A percentile compares a stretch with the other conserved stretches of the same genome.
phyloP scores from a whole-genome alignment of 2,888 invertebrate genomes.

The Diadegma fenestrale region DNA sequence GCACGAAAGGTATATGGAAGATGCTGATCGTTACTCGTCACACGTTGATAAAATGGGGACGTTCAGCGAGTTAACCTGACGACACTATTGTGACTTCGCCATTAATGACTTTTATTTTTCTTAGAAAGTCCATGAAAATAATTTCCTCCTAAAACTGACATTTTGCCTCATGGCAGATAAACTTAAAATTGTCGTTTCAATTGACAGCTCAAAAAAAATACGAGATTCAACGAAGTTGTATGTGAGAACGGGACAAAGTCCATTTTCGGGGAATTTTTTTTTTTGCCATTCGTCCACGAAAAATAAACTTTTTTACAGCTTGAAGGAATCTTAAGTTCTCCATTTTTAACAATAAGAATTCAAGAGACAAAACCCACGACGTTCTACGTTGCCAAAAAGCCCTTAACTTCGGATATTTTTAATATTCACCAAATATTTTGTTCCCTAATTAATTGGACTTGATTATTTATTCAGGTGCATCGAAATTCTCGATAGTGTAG shows the following conservation, averaged over 20 bases:
- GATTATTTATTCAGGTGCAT: not conserved
- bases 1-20: too few relatives aligned
- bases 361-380: not conserved
- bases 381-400: not conserved
- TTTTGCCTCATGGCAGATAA: not conserved
- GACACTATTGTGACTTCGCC: not conserved
- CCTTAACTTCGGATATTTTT: not conserved
- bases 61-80: not conserved
- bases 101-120: not conserved
- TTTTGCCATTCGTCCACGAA: not conserved
- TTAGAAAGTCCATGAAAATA: too few relatives aligned
- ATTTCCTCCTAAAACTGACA: too few relatives aligned
- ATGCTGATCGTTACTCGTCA: too few relatives aligned
- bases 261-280: not conserved
- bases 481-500: not conserved
- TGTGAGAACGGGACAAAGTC: not conserved
- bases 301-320: not conserved
- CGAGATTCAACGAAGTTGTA: not conserved
- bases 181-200: not conserved
- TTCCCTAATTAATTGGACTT: not conserved
- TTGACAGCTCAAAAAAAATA: not conserved
- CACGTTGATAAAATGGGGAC: too few relatives aligned
- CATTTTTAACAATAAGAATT: not conserved
- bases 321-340: not conserved
- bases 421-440: not conserved